These are phyloP conservation scores for Macrobrachium nipponense DNA, from an alignment of 1,140 invertebrate genomes.

Conservation along the genomic window DNA sequence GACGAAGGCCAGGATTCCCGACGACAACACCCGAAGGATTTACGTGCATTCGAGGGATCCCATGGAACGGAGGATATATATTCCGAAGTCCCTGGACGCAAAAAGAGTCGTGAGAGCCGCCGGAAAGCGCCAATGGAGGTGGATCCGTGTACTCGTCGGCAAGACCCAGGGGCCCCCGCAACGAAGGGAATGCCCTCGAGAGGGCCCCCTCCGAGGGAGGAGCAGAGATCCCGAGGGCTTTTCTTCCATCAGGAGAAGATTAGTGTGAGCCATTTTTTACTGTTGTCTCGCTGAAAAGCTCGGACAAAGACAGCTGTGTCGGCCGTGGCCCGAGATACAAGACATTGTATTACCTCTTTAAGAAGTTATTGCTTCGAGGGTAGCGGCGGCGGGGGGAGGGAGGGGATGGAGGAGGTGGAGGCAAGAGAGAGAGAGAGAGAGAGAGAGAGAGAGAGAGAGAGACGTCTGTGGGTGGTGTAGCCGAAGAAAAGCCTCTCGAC, in stretches of 20 bases:
- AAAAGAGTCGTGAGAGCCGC: too few species aligned
- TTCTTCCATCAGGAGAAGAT: conserved; percentile 24
- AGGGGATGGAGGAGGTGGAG: neutral
- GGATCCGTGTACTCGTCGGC: too few species aligned
- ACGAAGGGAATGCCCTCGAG: neutral
- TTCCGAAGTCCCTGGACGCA: too few species aligned
- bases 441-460: neutral
- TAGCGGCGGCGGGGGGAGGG: neutral
- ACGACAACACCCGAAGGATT: too few species aligned
- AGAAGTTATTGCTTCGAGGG: conserved; percentile 25
- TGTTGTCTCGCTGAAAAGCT: conserved; percentile 11
- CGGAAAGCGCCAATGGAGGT: too few species aligned
- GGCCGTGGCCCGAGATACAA: conserved; percentile 17
- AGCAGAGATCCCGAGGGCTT: neutral
- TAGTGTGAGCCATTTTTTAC: conserved; percentile 45
- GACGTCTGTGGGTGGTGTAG: neutral
- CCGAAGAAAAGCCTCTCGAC: neutral
- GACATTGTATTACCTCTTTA: conserved; percentile 41
- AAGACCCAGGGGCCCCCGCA: neutral
- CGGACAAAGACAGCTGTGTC: conserved; percentile 34
- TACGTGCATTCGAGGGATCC: too few species aligned
- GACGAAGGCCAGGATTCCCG: too few species aligned
- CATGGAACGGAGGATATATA: too few species aligned
- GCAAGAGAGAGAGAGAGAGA: neutral
- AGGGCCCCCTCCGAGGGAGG: conserved; percentile 10